Conservation (phyloP, 2,888 invertebrate species). For the Hirtodrosophila trivittata region DNA sequence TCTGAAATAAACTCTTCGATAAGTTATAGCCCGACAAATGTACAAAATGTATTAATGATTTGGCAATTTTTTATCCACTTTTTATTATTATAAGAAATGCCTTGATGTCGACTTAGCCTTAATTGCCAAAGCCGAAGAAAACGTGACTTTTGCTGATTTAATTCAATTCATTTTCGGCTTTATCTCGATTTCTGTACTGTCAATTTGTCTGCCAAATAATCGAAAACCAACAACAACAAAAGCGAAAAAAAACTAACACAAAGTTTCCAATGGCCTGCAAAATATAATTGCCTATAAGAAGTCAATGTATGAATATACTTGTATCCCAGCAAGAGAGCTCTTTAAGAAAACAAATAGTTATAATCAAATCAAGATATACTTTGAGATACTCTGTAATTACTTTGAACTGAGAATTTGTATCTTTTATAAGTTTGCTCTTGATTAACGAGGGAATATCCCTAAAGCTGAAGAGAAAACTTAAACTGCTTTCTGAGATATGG, state of each 20-base stretch:
- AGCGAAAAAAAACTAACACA: too few relatives aligned
- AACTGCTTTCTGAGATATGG: too few relatives aligned
- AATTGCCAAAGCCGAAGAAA: conserved; percentile 48
- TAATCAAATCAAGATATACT: too few relatives aligned
- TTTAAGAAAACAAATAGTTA: too few relatives aligned
- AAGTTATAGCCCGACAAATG: conserved; percentile 22
- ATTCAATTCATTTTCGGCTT: conserved; percentile 54
- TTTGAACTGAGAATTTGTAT: too few relatives aligned
- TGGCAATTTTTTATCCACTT: conserved; percentile 46
- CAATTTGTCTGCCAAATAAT: conserved; percentile 25
- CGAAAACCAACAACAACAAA: conserved; percentile 9
- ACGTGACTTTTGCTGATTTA: conserved; percentile 67
- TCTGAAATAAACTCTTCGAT: conserved; percentile 39
- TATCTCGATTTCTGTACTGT: conserved; percentile 41
- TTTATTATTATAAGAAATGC: conserved; percentile 35
- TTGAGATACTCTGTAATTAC: too few relatives aligned
- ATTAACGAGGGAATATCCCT: too few relatives aligned
- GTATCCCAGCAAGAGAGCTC: too few relatives aligned
- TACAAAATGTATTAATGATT: conserved; percentile 63
- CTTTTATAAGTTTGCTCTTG: too few relatives aligned
- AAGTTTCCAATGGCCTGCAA: conserved; percentile 10
- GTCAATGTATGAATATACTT: not conserved
- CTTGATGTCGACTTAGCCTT: conserved; percentile 43
- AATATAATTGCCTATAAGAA: conserved; percentile 17
- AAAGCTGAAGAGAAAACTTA: too few relatives aligned